Conservation (phyloP, 2,113 vertebrate species). For the Ictalurus punctatus region DNA sequence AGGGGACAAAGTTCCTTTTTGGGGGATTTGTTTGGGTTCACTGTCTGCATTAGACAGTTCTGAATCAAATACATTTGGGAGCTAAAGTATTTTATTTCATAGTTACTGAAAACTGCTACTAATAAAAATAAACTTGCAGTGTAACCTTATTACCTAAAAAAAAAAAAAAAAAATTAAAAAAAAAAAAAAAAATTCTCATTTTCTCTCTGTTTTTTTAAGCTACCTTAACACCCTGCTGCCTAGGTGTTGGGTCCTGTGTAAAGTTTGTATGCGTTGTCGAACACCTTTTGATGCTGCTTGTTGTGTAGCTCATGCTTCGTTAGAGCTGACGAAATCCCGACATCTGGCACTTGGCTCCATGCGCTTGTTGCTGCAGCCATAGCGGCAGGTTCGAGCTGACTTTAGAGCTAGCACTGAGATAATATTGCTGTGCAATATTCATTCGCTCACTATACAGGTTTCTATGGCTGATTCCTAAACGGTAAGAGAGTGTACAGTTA, state of each 20-base stretch:
- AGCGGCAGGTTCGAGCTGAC: neutral
- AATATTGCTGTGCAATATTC: neutral
- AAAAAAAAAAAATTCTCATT: neutral
- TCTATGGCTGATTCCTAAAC: neutral
- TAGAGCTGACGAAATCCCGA: conserved; percentile 51
- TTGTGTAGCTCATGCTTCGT: conserved; percentile 54
- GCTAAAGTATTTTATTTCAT: neutral
- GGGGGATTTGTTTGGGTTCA: neutral
- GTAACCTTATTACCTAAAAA: neutral
- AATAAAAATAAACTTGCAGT: neutral
- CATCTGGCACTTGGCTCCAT: conserved; percentile 15
- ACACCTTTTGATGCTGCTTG: neutral
- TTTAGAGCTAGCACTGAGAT: neutral
- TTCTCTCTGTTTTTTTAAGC: neutral
- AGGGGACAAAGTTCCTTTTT: neutral
- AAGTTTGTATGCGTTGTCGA: neutral
- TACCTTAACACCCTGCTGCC: neutral
- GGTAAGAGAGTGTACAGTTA: neutral
- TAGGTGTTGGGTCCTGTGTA: neutral
- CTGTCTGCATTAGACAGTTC: neutral
- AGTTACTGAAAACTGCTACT: neutral
- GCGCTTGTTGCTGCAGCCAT: neutral
- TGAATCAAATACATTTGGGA: neutral
- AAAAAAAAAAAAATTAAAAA: neutral
- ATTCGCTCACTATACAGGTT: neutral